Base-by-base conservation (phyloP, 2,888 invertebrate genomes). In the Macaria liturata region DNA sequence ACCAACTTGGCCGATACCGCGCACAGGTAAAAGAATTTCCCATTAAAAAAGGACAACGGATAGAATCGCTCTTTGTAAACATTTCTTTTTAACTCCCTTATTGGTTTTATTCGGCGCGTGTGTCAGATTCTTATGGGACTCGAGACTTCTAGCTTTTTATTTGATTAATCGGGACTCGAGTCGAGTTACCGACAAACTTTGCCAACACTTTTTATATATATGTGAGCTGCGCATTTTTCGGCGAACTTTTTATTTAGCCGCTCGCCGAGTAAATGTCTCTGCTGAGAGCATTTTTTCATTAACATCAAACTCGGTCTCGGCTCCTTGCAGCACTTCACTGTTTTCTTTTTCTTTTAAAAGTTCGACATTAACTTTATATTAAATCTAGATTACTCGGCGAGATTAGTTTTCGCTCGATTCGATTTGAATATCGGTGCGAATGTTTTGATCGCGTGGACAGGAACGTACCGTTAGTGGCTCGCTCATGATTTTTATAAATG, bases 31-130 rank as follows among this genome's bases (percentile, higher is more conserved):
- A 87, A 83, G 85, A 87, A 88, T 87, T 84, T 82, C 75, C 78
- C 71, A 85, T 84, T 84, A 85, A 84, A 84, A 83, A 83, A 64
- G 84, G 83, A 86, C 86, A 84, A 73, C 80, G 75, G 70, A 81
- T 80, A 80, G 80, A 83, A 85, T 86, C 78, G 83, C 75, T 76
- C 75, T 77, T 75, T 70, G 86, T 81, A 84, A 86, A 85, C 86
- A 87, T 81, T 88, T 78, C 81, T 60, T 61, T 59, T 63, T 61
- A 72, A 77, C 74, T 80, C 75, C 78, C 75, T 84, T 88, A 87
- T 88, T 88, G 85, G 85, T 87, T 88, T 83, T 81, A 81, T 80
- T 75, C 73, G 75, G 67, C 72, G 78, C 76, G 78, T 81, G 79
- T 81, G 81, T 78, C 78, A 80, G 78, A 84, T 83, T 80, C 72